Evolutionary conservation across 2,113 vertebrate genomes (phyloP), one percentile per base, ranked within the genome.

Genomic region (Myiopsitta monachus): DNA sequence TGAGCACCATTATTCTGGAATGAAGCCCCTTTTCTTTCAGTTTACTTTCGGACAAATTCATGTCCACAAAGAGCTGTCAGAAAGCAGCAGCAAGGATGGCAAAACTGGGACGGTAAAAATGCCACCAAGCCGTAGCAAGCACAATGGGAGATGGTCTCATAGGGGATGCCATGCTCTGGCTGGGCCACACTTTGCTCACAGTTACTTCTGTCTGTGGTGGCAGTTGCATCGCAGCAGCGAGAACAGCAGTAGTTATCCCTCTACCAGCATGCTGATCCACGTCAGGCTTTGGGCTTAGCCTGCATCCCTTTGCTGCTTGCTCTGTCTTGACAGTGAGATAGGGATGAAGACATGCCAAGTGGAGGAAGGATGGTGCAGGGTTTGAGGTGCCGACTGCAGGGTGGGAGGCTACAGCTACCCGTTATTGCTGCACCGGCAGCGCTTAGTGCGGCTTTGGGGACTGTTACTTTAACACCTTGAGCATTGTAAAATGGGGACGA

Each of bases 391-490:
- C 18, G 21, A 8, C 39, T 26, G 28, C 30, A 36, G 57, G 17
- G n/a, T 39, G 52, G 41, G 30, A 88, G 7, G 36, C 28, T 33
- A 52, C 36, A 68, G 6, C 43, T 3, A 1, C n/a, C 80, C 28
- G 1, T 7, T 46, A 2, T 4, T 19, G 39, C 22, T 59, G 77
- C 68, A 31, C n/a, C 2, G 4, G 36, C 55, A 61, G 11, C 0
- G 0, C n/a, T 70, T 2, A 0, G 2, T n/a, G 43, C 12, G 17
- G 18, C 74, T 66, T 66, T 87, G 70, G 47, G 63, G 76, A 55
- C n/a, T 0, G 10, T 41, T 39, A 4, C 26, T 77, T 43, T 62
- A 26, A 14, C 33, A 11, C 15, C 76, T 44, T 27, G 49, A 22
- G 69, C 84, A 14, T 21, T 6, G 7, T 36, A 33, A 67, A 64